These are phyloP conservation scores for Leuctra nigra DNA, from an alignment of 2,888 invertebrate species.

Conservation along the genomic window DNA sequence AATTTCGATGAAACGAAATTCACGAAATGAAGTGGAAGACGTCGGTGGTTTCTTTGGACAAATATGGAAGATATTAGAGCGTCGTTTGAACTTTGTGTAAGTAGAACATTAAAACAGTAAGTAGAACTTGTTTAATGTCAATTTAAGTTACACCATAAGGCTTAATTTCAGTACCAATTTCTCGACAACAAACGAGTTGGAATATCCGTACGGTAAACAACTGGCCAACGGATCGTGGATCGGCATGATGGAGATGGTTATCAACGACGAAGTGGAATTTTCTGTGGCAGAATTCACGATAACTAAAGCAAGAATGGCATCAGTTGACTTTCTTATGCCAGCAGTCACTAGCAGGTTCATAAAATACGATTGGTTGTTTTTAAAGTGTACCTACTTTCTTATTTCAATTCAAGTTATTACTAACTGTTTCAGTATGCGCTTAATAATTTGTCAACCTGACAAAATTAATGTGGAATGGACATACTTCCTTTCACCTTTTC, in stretches of 20 bases:
- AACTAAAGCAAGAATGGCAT: not conserved
- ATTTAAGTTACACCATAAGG: too few relatives aligned
- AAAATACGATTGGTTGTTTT: not conserved
- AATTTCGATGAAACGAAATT: not conserved
- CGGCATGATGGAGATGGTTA: not conserved
- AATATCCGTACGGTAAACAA: not conserved
- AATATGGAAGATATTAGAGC: not conserved
- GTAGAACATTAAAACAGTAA: not conserved
- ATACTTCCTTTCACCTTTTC: slow-evolving; percentile 11
- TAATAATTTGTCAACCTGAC: not conserved
- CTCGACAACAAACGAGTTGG: not conserved
- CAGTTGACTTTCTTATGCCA: not conserved
- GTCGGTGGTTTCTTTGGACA: not conserved
- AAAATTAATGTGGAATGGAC: not conserved
- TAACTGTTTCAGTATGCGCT: not conserved
- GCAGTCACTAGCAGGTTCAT: not conserved
- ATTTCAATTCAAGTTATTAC: not conserved
- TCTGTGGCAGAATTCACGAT: slow-evolving; percentile 1
- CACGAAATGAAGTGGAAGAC: not conserved
- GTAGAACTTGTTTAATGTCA: too few relatives aligned
- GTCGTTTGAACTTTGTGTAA: slow-evolving; percentile 3
- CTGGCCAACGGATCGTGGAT: not conserved
- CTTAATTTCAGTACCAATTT: not conserved
- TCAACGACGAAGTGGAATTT: not conserved
- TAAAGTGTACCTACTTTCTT: not conserved